phyloP scores from a whole-genome alignment of 2,888 invertebrate species.

The Ecdyonurus torrentis region DNA sequence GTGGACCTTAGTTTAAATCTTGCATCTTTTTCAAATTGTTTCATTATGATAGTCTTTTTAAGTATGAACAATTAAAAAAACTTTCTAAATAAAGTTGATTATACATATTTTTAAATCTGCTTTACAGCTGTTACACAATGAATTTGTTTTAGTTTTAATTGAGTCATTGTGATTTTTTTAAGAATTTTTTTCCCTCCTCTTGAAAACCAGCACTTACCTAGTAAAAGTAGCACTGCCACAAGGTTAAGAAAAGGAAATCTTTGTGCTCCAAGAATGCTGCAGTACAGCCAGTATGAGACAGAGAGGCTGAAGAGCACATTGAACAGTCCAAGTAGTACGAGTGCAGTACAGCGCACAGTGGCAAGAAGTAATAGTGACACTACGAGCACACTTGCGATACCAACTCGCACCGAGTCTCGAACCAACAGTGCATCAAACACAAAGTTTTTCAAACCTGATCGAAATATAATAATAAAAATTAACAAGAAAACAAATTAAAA shows the following conservation, averaged over 20 bases:
- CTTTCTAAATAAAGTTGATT: too few relatives aligned
- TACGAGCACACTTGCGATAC: neutral
- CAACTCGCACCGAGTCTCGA: neutral
- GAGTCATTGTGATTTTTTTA: too few relatives aligned
- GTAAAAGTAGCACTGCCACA: neutral
- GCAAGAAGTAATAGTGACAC: neutral
- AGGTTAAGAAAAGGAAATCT: neutral
- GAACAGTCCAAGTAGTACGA: neutral
- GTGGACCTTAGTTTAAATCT: too few relatives aligned
- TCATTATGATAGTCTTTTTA: too few relatives aligned
- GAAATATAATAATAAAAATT: too few relatives aligned
- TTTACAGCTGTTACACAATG: too few relatives aligned
- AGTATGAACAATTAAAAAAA: too few relatives aligned
- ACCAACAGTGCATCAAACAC: neutral
- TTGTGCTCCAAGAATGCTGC: neutral
- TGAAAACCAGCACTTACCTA: neutral
- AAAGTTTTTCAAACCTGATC: neutral
- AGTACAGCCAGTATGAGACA: neutral
- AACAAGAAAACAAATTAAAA: too few relatives aligned
- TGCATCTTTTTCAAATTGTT: too few relatives aligned
- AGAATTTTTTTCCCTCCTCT: too few relatives aligned
- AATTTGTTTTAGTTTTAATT: too few relatives aligned
- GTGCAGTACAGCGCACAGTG: neutral
- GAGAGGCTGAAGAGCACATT: neutral
- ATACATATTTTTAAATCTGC: neutral